Evolutionary conservation across 2,888 invertebrate species (phyloP).

Genomic region (Chrysopilus asiliformis): DNA sequence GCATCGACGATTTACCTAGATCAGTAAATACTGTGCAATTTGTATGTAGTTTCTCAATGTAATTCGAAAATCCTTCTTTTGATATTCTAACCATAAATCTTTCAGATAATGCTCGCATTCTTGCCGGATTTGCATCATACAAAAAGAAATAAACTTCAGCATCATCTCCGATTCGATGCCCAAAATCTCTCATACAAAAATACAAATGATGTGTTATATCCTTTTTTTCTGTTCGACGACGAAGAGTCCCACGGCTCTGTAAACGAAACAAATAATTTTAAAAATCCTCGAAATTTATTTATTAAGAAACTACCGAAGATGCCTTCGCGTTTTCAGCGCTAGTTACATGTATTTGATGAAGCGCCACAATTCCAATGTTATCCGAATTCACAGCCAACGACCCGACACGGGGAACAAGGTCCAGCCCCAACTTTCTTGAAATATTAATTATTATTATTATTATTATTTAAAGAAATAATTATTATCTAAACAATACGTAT

Average conservation of each 20-base stretch:
- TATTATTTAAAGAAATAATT: too few relatives aligned
- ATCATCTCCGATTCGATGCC: slow-evolving; percentile 77
- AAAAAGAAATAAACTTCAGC: slow-evolving; percentile 78
- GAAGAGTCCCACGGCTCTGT: slow-evolving; percentile 35
- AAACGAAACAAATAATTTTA: slow-evolving; percentile 3
- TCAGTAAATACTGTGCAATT: slow-evolving; percentile 81
- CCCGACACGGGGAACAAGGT: slow-evolving; percentile 81
- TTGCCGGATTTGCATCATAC: slow-evolving; percentile 55
- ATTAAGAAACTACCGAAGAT: slow-evolving; percentile 47
- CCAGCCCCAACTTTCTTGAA: slow-evolving; percentile 77
- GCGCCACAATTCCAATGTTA: slow-evolving; percentile 73
- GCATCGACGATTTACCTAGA: slow-evolving; percentile 37
- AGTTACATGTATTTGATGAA: slow-evolving; percentile 68
- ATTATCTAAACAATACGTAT: too few relatives aligned
- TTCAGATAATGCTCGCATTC: slow-evolving; percentile 71
- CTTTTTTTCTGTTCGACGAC: slow-evolving; percentile 30
- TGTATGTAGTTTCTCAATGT: slow-evolving; percentile 73
- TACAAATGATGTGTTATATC: slow-evolving; percentile 62
- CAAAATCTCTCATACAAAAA: slow-evolving; percentile 80
- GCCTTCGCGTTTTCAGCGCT: slow-evolving; percentile 58
- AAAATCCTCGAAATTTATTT: slow-evolving; percentile 2
- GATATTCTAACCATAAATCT: slow-evolving; percentile 79
- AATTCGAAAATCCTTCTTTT: slow-evolving; percentile 80
- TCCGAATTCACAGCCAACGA: slow-evolving; percentile 84
- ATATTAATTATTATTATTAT: slow-evolving; percentile 2